A percentile compares a stretch with the other conserved stretches of the same genome.
phyloP scores from a whole-genome alignment of 2,888 invertebrate genomes.

The Allygus modestus region DNA sequence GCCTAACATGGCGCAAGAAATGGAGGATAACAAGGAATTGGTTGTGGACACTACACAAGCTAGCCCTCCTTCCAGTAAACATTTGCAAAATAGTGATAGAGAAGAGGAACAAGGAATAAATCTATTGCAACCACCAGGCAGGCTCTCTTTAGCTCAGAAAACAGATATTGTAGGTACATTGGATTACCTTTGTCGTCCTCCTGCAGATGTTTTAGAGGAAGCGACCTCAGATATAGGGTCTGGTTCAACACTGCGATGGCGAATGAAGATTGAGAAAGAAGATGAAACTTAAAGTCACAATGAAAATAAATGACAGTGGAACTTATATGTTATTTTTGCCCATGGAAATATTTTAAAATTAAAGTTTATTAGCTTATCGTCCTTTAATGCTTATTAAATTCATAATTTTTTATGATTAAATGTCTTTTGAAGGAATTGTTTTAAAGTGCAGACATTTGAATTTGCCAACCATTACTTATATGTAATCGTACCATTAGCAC shows the following conservation, averaged over 20 bases:
- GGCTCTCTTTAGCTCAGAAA: neutral
- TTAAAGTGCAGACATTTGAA: too few relatives aligned
- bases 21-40: neutral
- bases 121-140: neutral
- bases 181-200: constrained; percentile 2
- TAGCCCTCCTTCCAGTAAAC: neutral
- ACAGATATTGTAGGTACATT: neutral
- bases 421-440: too few relatives aligned
- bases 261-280: neutral
- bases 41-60: neutral
- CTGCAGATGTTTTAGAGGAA: neutral
- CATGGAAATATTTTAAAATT: neutral
- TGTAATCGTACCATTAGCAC: too few relatives aligned
- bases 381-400: too few relatives aligned
- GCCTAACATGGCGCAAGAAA: neutral
- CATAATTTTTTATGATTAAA: too few relatives aligned
- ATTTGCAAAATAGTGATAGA: neutral
- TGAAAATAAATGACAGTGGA: neutral
- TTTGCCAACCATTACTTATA: too few relatives aligned
- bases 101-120: neutral
- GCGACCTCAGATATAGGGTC: neutral
- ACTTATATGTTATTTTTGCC: neutral
- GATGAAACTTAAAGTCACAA: neutral
- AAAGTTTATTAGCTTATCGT: too few relatives aligned
- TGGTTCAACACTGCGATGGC: neutral